Base-by-base conservation (phyloP, 2,888 invertebrate genomes). In the Allophyes oxyacanthae region DNA sequence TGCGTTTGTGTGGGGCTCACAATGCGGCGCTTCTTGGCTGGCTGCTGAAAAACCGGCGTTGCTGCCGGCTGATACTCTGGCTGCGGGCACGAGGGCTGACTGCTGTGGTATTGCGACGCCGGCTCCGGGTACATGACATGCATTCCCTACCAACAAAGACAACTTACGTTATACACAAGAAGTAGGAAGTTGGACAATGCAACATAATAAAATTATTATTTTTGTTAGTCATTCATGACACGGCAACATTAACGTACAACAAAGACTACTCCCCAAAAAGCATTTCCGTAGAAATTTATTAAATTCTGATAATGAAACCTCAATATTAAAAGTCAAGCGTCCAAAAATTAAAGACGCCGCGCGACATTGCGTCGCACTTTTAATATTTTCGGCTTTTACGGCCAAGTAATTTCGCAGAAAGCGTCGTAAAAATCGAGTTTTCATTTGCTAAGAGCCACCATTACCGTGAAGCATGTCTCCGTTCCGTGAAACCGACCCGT, bases 71-170 rank as follows among this genome's bases (percentile, higher is more conserved):
- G 89, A 82, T 86, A 86, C 51, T 87, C 82, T 55, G 83, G 81
- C 80, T 87, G 89, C 74, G 82, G 79, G 88, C 81, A 84, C 82
- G 84, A 84, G 72, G 87, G 88, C 86, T 91, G 89, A 90, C 85
- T 92, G 89, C 82, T 91, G 90, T 88, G 89, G 87, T 92, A 89
- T 86, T 88, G 91, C 84, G 85, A 86, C 85, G 86, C 81, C 89
- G 85, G 88, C 89, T 92, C 94, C 86, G 96, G 96, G 96, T 96
- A 97, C 97, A 97, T 97, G 97, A 97, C 97, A 97, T 95, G 96
- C 96, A 96, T 96, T 96, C 96, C 96, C 97, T 97, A 93, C 20
- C 60, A 72, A 69, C 66, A 73, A 75, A 36, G 25, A 61, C 13
- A 46, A 52, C 9, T 56, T 11, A 53, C 46, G 45, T 62, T 65